Conservation (phyloP, 2,797 vertebrate species). For the Tokudaia muenninki region DNA sequence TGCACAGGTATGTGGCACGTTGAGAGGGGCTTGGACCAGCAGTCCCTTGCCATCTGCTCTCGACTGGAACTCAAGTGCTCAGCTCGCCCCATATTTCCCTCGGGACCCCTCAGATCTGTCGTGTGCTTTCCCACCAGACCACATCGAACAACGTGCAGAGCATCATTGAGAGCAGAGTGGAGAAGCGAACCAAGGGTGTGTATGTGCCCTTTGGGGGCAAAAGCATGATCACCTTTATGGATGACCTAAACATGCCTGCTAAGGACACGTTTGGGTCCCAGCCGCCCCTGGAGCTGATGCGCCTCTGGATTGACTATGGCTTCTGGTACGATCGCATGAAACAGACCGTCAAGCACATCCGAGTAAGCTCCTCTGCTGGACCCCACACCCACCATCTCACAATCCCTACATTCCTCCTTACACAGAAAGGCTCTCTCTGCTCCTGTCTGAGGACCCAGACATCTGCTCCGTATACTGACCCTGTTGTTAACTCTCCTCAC, state of each 20-base stretch:
- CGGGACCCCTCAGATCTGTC: neutral
- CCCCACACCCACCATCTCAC: too few species aligned
- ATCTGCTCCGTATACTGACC: neutral
- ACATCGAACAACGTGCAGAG: constrained; percentile 93
- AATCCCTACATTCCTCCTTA: too few species aligned
- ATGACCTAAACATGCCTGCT: constrained; percentile 95
- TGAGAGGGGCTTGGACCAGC: neutral
- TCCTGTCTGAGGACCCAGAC: neutral
- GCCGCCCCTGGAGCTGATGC: constrained; percentile 94
- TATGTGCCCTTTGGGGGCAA: constrained; percentile 93
- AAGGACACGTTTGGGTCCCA: constrained; percentile 93
- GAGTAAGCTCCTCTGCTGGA: constrained; percentile 87
- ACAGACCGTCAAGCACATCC: constrained; percentile 91
- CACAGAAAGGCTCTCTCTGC: neutral
- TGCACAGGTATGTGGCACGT: constrained; percentile 89
- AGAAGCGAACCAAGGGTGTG: constrained; percentile 93
- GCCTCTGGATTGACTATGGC: constrained; percentile 94
- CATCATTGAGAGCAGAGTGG: constrained; percentile 92
- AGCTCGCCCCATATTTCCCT: neutral
- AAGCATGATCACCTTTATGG: constrained; percentile 92
- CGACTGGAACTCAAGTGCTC: neutral
- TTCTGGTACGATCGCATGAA: constrained; percentile 95
- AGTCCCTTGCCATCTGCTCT: neutral
- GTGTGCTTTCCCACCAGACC: constrained; percentile 86
- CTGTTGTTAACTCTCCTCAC: neutral